A percentile compares a stretch with the other conserved stretches of the same genome.
These are phyloP conservation scores for Sminthopsis crassicaudata DNA, from an alignment of 2,113 vertebrate genomes.

Conservation along the genomic window DNA sequence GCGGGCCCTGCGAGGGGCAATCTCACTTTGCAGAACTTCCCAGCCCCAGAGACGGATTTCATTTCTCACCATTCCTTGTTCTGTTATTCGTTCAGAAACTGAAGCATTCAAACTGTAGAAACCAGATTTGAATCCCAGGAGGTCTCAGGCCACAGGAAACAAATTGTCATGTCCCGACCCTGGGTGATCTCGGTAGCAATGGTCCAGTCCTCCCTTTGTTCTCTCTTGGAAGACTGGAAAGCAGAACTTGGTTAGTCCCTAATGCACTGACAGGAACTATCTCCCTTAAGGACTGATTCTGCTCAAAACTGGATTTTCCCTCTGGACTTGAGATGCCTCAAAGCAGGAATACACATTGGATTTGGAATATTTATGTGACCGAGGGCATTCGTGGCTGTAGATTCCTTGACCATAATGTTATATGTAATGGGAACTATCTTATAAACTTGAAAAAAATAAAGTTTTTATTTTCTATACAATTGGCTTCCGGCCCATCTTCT, in stretches of 20 bases:
- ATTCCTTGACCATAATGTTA: constrained; percentile 73
- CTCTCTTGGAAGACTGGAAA: not conserved
- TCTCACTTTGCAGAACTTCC: not conserved
- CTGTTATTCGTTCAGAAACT: constrained; percentile 49
- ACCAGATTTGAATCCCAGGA: constrained; percentile 50
- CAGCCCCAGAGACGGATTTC: constrained; percentile 23
- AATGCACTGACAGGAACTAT: constrained; percentile 21
- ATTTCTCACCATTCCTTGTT: constrained; percentile 29
- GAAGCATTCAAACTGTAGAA: constrained; percentile 12
- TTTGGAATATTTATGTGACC: constrained; percentile 64
- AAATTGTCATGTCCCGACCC: constrained; percentile 22
- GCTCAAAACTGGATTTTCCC: constrained; percentile 38
- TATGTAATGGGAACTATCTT: constrained; percentile 84
- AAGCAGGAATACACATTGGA: constrained; percentile 30
- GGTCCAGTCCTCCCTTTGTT: constrained; percentile 17
- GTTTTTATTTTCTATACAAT: constrained; percentile 87
- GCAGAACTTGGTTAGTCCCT: constrained; percentile 46
- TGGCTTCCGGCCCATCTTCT: constrained; percentile 67
- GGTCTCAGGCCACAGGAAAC: constrained; percentile 38
- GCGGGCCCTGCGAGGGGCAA: not conserved
- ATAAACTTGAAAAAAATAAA: constrained; percentile 87
- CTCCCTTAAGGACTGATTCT: constrained; percentile 17
- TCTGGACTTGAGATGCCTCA: constrained; percentile 47
- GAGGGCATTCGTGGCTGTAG: constrained; percentile 67
- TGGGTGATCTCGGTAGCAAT: not conserved